phyloP scores from a whole-genome alignment of 2,888 invertebrate genomes.

The Beris morrisii region DNA sequence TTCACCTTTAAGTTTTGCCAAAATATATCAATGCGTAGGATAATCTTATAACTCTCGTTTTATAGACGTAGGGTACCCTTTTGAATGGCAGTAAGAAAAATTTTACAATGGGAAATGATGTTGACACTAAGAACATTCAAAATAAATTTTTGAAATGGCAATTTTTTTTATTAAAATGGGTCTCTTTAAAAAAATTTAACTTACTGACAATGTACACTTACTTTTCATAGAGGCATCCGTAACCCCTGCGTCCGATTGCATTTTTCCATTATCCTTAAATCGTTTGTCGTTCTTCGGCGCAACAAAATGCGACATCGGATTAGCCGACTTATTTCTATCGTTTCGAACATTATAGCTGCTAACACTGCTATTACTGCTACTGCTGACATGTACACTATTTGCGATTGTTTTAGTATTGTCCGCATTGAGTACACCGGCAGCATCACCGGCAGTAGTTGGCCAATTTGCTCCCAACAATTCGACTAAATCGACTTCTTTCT shows the following conservation, averaged over 20 bases:
- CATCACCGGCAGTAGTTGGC: conserved; percentile 52
- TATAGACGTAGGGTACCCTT: too few relatives aligned
- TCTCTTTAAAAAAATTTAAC: not conserved
- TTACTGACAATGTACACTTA: conserved; percentile 27
- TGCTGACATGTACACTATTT: conserved; percentile 39
- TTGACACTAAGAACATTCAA: too few relatives aligned
- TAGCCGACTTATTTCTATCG: conserved; percentile 63
- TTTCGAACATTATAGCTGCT: conserved; percentile 42
- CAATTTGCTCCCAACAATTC: conserved; percentile 51
- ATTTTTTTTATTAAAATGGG: too few relatives aligned
- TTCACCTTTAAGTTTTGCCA: too few relatives aligned
- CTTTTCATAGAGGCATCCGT: conserved; percentile 29
- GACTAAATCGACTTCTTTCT: conserved; percentile 49
- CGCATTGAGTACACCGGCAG: conserved; percentile 49
- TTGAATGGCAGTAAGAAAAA: too few relatives aligned
- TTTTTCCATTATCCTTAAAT: conserved; percentile 28
- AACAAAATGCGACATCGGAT: conserved; percentile 62
- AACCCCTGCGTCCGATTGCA: not conserved
- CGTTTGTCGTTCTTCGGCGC: conserved; percentile 40
- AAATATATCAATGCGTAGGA: too few relatives aligned
- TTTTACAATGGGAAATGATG: too few relatives aligned
- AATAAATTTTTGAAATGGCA: too few relatives aligned
- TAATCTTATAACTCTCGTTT: too few relatives aligned
- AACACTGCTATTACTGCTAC: conserved; percentile 42
- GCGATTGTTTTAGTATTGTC: conserved; percentile 38